These are phyloP conservation scores for Holotrichia oblita DNA, from an alignment of 1,140 invertebrate species.

Conservation along the genomic window DNA sequence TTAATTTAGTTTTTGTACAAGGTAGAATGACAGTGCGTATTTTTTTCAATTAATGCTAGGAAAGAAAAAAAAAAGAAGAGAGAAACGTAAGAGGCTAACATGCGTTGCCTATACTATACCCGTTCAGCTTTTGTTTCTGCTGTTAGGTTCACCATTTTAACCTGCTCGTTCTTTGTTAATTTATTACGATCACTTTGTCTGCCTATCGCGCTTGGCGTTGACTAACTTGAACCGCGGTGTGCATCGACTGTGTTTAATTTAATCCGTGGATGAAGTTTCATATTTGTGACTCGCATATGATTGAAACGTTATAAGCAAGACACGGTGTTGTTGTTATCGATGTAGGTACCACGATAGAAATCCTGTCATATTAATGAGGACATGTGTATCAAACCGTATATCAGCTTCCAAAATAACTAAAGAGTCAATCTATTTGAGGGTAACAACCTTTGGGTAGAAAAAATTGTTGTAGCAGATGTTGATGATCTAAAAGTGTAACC, in stretches of 20 bases:
- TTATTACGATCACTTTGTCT: neutral
- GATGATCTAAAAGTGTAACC: no score
- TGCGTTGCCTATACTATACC: no score
- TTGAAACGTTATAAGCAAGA: slow-evolving; percentile 7
- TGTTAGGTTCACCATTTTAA: neutral
- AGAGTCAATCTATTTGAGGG: no score
- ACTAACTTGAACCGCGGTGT: neutral
- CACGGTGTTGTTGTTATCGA: neutral
- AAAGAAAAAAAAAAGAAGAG: neutral
- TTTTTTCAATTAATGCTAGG: slow-evolving; percentile 28
- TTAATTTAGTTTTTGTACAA: slow-evolving; percentile 29
- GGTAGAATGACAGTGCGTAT: slow-evolving; percentile 30
- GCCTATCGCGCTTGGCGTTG: neutral
- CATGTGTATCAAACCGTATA: neutral
- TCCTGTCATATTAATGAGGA: slow-evolving; percentile 9
- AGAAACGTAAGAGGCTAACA: neutral
- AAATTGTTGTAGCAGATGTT: no score
- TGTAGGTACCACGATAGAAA: slow-evolving; percentile 4
- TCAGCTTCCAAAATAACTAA: neutral
- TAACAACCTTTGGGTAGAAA: no score
- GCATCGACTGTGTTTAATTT: slow-evolving; percentile 6
- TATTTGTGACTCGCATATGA: neutral
- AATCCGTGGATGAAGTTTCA: slow-evolving; percentile 8
- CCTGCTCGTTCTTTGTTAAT: neutral
- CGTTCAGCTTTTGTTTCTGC: neutral